Evolutionary conservation across 2,888 invertebrate genomes (phyloP).

Genomic region (Dioctria linearis): DNA sequence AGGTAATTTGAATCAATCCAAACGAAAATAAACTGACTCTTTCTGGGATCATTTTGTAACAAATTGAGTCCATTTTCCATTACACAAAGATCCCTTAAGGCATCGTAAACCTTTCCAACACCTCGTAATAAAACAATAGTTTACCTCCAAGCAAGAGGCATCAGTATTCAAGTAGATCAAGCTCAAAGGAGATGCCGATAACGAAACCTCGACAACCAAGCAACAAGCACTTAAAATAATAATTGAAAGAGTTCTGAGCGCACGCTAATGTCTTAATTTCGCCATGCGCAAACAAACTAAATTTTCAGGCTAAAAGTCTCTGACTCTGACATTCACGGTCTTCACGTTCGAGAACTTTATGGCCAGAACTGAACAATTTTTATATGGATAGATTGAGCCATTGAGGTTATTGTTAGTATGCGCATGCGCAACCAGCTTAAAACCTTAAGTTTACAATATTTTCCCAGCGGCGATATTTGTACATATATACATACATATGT

Average conservation of each 20-base stretch:
- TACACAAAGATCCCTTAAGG: constrained; percentile 43
- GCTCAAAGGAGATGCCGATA: constrained; percentile 45
- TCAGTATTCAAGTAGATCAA: constrained; percentile 32
- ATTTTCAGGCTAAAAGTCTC: neutral
- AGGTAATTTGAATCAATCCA: constrained; percentile 38
- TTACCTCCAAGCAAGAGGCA: constrained; percentile 36
- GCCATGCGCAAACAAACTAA: constrained; percentile 52
- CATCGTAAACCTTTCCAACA: constrained; percentile 55
- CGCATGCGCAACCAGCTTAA: constrained; percentile 8
- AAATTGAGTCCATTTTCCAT: constrained; percentile 50
- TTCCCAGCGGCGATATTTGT: neutral
- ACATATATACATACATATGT: neutral
- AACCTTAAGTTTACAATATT: neutral
- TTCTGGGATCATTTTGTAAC: constrained; percentile 30
- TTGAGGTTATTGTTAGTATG: constrained; percentile 7
- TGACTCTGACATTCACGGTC: constrained; percentile 5
- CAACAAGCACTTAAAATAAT: constrained; percentile 33
- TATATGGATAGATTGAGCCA: neutral
- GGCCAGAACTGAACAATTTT: constrained; percentile 21
- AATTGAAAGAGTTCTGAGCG: constrained; percentile 52
- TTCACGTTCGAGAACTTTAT: constrained; percentile 8
- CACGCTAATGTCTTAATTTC: constrained; percentile 53
- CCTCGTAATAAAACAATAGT: constrained; percentile 53
- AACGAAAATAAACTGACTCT: neutral
- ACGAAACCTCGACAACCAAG: constrained; percentile 32